Base-by-base conservation (phyloP, 2,797 vertebrate species). In the Microctenopoma lineatum region DNA sequence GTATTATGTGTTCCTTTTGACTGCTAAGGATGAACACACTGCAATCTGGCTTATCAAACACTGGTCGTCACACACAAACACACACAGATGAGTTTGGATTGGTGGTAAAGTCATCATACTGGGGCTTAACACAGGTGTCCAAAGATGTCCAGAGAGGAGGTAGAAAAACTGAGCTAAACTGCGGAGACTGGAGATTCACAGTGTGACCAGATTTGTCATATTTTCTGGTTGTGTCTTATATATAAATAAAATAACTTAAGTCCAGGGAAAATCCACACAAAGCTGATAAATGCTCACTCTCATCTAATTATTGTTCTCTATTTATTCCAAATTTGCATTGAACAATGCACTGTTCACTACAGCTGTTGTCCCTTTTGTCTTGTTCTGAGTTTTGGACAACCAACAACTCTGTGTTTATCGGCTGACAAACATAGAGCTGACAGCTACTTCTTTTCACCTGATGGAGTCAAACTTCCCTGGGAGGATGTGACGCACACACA, bases 391-490 rank as follows among this genome's bases (percentile, higher is more conserved):
- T 46, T 70, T 55, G 4, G 66, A 70, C 65, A 62, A 66, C 59
- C 8, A 62, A 66, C 59, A 7, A 4, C 29, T 32, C 29, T 7
- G 29, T 32, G 29, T 21, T 60, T 80, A 61, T 67, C 63, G 44
- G 61, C 7, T 74, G 84, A 84, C 70, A 42, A 74, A 66, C 61
- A 42, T 11, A 13, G 63, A 80, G 53, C 25, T 79, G 84, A 87
- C 88, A 85, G 79, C 52, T 39, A 15, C 48, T 80, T 86, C 34
- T 79, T 75, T 76, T 80, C 55, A 86, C 80, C 75, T 70, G 80
- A 70, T 72, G 75, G 68, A 62, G 48, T 55, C 56, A 39, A 77
- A 63, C 50, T 39, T 75, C 57, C 75, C 66, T 52, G 64, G 56
- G 79, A 73, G 77, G 59, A 69, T 59, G 68, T 82, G 83, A 84